phyloP scores from a whole-genome alignment of 2,113 vertebrate genomes.

The Ariopsis seemanni region DNA sequence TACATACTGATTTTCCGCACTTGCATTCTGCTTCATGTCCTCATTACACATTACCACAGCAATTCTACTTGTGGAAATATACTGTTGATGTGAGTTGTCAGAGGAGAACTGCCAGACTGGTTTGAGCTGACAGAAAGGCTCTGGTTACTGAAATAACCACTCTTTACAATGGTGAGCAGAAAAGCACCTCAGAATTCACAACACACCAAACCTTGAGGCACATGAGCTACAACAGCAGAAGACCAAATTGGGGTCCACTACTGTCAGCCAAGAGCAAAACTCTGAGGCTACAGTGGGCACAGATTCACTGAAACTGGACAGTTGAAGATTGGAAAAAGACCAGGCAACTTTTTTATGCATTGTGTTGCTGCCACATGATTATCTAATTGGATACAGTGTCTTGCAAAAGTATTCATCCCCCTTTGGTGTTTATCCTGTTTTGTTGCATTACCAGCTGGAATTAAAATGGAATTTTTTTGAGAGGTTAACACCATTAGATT shows the following conservation, averaged over 20 bases:
- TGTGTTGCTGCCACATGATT: background rate
- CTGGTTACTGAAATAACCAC: background rate
- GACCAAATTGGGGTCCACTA: background rate
- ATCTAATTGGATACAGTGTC: background rate
- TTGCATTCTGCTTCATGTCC: background rate
- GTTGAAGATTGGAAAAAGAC: background rate
- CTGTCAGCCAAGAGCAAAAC: background rate
- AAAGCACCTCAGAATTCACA: background rate
- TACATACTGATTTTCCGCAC: too few relatives aligned
- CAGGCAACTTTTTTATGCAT: background rate
- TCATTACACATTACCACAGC: background rate
- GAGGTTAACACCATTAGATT: too few relatives aligned
- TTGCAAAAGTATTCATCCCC: too few relatives aligned
- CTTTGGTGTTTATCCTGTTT: too few relatives aligned
- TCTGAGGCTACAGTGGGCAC: background rate
- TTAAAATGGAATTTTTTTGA: too few relatives aligned
- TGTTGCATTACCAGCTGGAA: too few relatives aligned
- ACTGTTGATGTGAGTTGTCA: background rate
- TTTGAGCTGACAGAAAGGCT: background rate
- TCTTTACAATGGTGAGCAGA: background rate
- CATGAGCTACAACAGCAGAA: background rate
- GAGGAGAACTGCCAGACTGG: background rate
- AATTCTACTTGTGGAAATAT: background rate
- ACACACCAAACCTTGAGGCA: background rate
- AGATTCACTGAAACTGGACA: background rate